Evolutionary conservation across 2,888 invertebrate species (phyloP).

Genomic region (Clepsis dumicolana): DNA sequence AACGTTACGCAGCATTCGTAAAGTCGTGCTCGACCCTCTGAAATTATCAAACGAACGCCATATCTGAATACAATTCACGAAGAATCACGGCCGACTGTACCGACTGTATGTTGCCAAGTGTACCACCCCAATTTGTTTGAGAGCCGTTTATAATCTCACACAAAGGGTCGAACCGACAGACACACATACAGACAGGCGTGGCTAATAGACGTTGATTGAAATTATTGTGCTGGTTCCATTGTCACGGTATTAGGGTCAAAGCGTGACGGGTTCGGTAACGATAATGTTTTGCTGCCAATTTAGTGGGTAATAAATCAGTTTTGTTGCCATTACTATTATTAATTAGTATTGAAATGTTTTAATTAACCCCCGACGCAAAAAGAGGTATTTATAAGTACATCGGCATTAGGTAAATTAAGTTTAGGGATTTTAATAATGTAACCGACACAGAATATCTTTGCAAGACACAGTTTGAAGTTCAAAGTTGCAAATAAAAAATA

Average conservation of each 20-base stretch:
- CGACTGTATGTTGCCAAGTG: neutral
- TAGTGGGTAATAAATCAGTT: neutral
- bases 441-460: too few relatives aligned
- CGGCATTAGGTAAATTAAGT: too few relatives aligned
- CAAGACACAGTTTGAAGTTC: neutral
- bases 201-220: slow-evolving; percentile 42
- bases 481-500: neutral
- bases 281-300: slow-evolving; percentile 12
- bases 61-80: neutral
- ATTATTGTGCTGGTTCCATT: slow-evolving; percentile 19
- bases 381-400: too few relatives aligned
- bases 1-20: too few relatives aligned
- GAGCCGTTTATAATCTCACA: slow-evolving; percentile 20
- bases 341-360: neutral
- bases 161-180: slow-evolving; percentile 21
- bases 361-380: too few relatives aligned
- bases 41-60: too few relatives aligned
- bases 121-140: slow-evolving; percentile 20
- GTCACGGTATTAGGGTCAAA: slow-evolving; percentile 2
- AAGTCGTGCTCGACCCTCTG: too few relatives aligned
- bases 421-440: too few relatives aligned
- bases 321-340: neutral
- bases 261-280: slow-evolving; percentile 1
- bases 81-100: neutral
- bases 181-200: slow-evolving; percentile 43